Evolutionary conservation across 2,113 vertebrate species (phyloP).

Genomic region (Notechis scutatus): DNA sequence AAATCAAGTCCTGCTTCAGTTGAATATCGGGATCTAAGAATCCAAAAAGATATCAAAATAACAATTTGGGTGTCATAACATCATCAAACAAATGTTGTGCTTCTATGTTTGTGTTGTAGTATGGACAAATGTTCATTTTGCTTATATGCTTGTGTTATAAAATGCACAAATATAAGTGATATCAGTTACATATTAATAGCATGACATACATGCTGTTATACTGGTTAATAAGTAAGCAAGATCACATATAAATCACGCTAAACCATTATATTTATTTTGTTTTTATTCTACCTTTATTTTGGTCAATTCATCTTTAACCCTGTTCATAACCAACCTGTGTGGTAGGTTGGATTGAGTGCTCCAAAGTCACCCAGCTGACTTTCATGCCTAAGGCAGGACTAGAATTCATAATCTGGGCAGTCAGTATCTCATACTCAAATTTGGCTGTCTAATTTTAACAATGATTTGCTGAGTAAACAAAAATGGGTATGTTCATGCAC

Average conservation of each 20-base stretch:
- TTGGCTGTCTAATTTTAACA: background rate
- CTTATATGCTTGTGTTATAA: background rate
- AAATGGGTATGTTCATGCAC: background rate
- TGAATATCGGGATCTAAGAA: slow-evolving; percentile 15
- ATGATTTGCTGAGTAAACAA: background rate
- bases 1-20: slow-evolving; percentile 40
- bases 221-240: background rate
- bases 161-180: background rate
- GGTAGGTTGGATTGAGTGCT: background rate
- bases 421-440: background rate
- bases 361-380: background rate
- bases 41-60: background rate
- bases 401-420: background rate
- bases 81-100: background rate
- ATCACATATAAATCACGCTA: background rate
- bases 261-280: background rate
- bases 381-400: background rate
- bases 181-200: background rate
- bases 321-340: background rate
- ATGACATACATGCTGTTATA: background rate
- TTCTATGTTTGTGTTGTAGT: background rate
- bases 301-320: background rate
- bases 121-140: background rate
- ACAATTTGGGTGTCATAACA: background rate
- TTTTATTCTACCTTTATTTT: background rate